Evolutionary conservation across 2,888 invertebrate genomes (phyloP), one percentile per base, ranked within the genome.

Genomic region (Odontocolon sp.): DNA sequence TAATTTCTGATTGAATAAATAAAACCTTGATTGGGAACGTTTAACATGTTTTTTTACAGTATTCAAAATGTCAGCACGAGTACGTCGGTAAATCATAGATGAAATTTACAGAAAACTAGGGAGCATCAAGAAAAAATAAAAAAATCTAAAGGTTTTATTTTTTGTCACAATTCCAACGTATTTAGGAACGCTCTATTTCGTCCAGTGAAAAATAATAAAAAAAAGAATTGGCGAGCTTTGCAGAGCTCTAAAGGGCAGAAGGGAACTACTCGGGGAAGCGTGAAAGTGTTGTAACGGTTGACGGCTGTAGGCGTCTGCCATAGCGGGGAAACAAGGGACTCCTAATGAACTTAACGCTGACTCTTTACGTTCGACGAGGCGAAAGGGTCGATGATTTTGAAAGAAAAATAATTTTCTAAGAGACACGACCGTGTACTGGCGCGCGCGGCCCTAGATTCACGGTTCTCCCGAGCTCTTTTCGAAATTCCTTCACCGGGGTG

Each of bases 361-460:
- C 74, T 78, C 77, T 71, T 74, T 70, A 63, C 78, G 82, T 79
- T 77, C 82, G 82, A 63, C 80, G 79, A 83, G 81, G 82, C 84
- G 84, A 86, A 86, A 83, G 85, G 84, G 80, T 73, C 83, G 86
- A 84, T 87, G 82, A 86, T 87, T 87, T 86, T 89, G 85, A 88
- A 89, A 87, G 88, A 89, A 88, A 88, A 87, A 87, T 87, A 88
- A 89, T 88, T 88, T 88, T 87, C 87, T 87, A 88, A 86, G 85
- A 85, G 82, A 85, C 69, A 42, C 42, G 42, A 45, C 14, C n/a
- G 6, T 26, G 47, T 45, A 21, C 21, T 6, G 18, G 42, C 18
- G 18, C 68, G 50, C 57, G 45, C 40, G 42, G 14, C 54, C 70
- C 38, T 21, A 40, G 63, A 38, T 54, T 71, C 52, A 28, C 54